These are phyloP conservation scores for Leptopterna dolabrata DNA, from an alignment of 2,888 invertebrate genomes.

Conservation along the genomic window DNA sequence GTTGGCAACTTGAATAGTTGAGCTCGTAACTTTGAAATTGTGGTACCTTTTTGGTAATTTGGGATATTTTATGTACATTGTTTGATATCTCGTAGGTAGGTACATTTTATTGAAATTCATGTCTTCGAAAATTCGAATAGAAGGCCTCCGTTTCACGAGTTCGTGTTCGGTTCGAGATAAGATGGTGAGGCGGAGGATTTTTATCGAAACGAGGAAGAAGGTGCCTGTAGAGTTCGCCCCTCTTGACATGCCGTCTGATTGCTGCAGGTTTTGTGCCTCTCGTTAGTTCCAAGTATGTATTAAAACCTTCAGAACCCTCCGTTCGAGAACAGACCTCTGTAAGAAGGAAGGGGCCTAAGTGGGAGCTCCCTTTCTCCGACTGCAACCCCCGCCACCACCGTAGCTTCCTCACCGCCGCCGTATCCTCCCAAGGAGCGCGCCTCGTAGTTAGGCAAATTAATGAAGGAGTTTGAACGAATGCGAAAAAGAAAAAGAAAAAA, in stretches of 20 bases:
- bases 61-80: too few species aligned
- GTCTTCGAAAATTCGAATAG: too few species aligned
- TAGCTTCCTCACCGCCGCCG: not conserved
- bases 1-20: too few species aligned
- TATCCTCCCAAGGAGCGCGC: not conserved
- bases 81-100: too few species aligned
- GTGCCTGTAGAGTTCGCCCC: not conserved
- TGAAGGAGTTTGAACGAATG: constrained; percentile 29
- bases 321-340: constrained; percentile 12
- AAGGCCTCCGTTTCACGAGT: not conserved
- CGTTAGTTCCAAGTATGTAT: constrained; percentile 51
- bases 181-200: not conserved
- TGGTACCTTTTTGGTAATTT: too few species aligned
- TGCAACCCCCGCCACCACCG: too few species aligned
- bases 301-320: constrained; percentile 24
- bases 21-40: too few species aligned
- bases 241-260: constrained; percentile 38
- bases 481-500: not conserved
- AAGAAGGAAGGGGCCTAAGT: constrained; percentile 36
- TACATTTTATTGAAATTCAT: too few species aligned
- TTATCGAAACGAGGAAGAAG: not conserved
- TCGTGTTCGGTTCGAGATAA: not conserved
- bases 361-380: not conserved
- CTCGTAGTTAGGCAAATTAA: constrained; percentile 41
- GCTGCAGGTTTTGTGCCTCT: constrained; percentile 48